Evolutionary conservation across 2,888 invertebrate species (phyloP), one percentile per base, ranked within the genome.

Genomic region (Agriotes lineatus): DNA sequence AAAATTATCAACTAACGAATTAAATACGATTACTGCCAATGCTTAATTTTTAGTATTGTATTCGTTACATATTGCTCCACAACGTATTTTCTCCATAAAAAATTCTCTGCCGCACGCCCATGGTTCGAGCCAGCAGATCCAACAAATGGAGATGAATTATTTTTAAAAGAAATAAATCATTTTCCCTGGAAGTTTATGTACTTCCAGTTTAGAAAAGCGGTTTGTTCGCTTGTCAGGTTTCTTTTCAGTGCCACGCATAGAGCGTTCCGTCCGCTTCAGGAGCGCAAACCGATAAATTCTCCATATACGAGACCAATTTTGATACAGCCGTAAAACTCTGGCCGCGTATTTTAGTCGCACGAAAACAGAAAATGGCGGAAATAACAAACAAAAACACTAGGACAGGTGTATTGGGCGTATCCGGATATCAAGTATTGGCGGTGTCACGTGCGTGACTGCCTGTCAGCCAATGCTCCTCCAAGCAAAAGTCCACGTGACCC

Each of bases 381-480:
- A 74, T 68, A 72, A 73, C 73, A 74, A 72, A 72, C 70, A 75
- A 70, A 59, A 74, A 67, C 65, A 75, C 50, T 69, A 61, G 68
- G 69, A 72, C 76, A 75, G 75, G 74, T 74, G 74, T 69, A 66
- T 69, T 70, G 74, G 75, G 75, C 75, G 72, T 70, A 63, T 70
- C 70, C 70, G 44, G 67, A 63, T 70, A 69, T 60, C 67, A 64
- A 64, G 70, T 70, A 70, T 76, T 75, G 76, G 74, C 71, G 74
- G 72, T 74, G 74, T 74, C 78, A 75, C 76, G 75, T 77, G 76
- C 78, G 77, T 78, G 78, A 78, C 78, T 74, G 76, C 66, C 69
- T 71, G 72, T 72, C 73, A 72, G 73, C 78, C 78, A 77, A 78
- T 77, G 73, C 67, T 70, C 42, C 71, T 25, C 57, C 68, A 64